These are phyloP conservation scores for Tyto alba DNA, from an alignment of 2,113 vertebrate genomes.

Conservation along the genomic window DNA sequence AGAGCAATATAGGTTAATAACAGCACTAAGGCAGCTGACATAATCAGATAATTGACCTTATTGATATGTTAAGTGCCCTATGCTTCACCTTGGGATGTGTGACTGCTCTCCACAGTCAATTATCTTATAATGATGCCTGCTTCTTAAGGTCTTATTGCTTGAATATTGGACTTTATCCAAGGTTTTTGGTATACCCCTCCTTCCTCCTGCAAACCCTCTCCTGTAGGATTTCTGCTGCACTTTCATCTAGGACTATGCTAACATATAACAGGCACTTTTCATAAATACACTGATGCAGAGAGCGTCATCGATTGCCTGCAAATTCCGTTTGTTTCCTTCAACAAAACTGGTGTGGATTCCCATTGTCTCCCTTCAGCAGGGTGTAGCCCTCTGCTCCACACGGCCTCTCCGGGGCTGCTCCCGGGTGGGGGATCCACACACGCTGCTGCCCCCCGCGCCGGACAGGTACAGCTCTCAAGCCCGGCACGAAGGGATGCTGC, in stretches of 20 bases:
- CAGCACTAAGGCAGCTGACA: constrained; percentile 51
- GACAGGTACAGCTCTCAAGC: background rate
- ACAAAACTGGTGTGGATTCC: background rate
- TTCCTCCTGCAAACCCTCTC: background rate
- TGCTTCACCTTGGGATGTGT: constrained; percentile 65
- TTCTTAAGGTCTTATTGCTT: constrained; percentile 20
- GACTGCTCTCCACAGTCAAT: constrained; percentile 62
- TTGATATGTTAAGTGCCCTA: constrained; percentile 68
- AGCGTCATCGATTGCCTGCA: background rate
- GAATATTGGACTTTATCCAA: background rate
- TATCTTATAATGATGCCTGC: constrained; percentile 46
- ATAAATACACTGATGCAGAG: background rate
- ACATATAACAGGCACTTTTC: background rate
- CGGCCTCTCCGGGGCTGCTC: background rate
- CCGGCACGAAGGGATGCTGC: background rate
- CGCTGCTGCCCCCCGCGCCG: background rate
- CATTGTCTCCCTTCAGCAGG: background rate
- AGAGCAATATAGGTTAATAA: constrained; percentile 75
- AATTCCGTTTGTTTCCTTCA: background rate
- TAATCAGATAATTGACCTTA: constrained; percentile 75
- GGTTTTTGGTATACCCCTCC: background rate
- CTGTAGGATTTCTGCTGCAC: background rate
- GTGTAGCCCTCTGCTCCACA: background rate
- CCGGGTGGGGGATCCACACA: background rate
- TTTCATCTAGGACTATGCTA: background rate